Conservation (phyloP, 2,888 invertebrate species). For the Parascotia fuliginaria region DNA sequence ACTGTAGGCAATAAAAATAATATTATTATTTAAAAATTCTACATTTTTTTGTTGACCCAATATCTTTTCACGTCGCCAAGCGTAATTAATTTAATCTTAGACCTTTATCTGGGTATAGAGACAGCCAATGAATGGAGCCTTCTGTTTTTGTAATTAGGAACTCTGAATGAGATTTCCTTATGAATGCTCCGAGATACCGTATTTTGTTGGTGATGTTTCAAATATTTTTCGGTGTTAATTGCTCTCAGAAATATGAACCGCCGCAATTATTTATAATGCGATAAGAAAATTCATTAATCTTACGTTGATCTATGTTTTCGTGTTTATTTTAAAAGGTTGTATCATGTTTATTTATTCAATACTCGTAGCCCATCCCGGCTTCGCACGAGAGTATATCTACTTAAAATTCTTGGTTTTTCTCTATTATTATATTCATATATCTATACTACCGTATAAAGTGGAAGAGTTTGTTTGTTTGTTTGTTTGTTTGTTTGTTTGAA, state of each 20-base stretch:
- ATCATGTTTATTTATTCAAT: too few species aligned
- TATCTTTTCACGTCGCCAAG: conserved; percentile 36
- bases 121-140: conserved; percentile 27
- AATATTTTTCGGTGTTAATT: conserved; percentile 8
- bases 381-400: too few species aligned
- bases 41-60: conserved; percentile 7
- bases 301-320: too few species aligned
- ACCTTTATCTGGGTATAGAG: conserved; percentile 35
- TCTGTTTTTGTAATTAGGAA: conserved; percentile 40
- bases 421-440: too few species aligned
- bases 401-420: too few species aligned
- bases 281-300: not conserved
- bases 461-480: too few species aligned
- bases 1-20: too few species aligned
- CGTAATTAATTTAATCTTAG: conserved; percentile 42
- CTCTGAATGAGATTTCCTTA: conserved; percentile 39
- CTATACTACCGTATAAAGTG: too few species aligned
- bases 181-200: conserved; percentile 37
- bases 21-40: too few species aligned
- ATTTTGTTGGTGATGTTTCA: conserved; percentile 29
- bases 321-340: too few species aligned
- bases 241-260: not conserved
- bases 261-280: not conserved
- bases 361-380: too few species aligned
- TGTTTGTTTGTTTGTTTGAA: too few species aligned